phyloP scores from a whole-genome alignment of 2,888 invertebrate genomes.

The Clepsis dumicolana region DNA sequence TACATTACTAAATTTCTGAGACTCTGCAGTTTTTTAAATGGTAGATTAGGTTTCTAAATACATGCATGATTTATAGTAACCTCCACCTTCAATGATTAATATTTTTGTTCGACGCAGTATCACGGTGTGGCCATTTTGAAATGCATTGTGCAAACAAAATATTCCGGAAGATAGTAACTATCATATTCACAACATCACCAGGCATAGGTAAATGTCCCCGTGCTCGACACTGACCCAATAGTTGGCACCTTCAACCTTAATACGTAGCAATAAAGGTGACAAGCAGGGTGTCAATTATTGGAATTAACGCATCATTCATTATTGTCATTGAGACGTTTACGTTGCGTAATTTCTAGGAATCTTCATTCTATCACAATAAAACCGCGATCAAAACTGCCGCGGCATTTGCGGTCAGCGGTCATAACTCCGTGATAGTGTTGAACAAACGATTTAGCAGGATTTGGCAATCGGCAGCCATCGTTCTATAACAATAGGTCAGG shows the following conservation, averaged over 20 bases:
- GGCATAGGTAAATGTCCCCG: no score
- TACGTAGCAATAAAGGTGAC: no score
- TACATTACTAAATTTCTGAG: background rate
- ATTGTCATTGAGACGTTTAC: background rate
- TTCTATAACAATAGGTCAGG: slow-evolving; percentile 23
- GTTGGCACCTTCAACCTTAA: no score
- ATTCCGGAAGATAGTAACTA: no score
- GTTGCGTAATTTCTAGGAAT: slow-evolving; percentile 29
- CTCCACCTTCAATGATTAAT: no score
- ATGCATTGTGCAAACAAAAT: no score
- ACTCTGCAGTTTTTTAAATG: background rate
- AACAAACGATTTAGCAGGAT: slow-evolving; percentile 11
- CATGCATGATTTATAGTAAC: background rate
- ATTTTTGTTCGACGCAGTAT: no score
- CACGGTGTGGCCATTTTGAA: no score
- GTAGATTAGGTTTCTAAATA: slow-evolving; percentile 1
- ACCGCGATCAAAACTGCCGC: slow-evolving; percentile 35
- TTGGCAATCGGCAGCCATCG: slow-evolving; percentile 11
- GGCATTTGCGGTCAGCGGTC: slow-evolving; percentile 36
- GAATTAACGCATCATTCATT: no score
- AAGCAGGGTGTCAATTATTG: no score
- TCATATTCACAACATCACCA: no score
- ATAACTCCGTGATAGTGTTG: slow-evolving; percentile 6
- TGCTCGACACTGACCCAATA: no score
- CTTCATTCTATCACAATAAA: slow-evolving; percentile 22